These are phyloP conservation scores for Phalacrocorax brasilianus DNA, from an alignment of 2,113 vertebrate species.

Conservation along the genomic window DNA sequence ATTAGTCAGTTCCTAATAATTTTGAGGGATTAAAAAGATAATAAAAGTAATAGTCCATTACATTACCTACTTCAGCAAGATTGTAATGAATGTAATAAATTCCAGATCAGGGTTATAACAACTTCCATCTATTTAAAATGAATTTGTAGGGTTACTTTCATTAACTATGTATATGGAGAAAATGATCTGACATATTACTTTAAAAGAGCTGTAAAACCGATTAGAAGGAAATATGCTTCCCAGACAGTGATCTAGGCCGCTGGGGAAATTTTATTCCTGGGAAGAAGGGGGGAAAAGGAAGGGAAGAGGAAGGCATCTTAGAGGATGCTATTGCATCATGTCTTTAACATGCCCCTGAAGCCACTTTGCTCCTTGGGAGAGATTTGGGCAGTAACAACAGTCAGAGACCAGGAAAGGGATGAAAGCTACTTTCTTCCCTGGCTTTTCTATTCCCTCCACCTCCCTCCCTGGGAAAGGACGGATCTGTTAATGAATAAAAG, in stretches of 20 bases:
- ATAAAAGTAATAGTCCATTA: slow-evolving; percentile 90
- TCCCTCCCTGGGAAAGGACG: slow-evolving; percentile 28
- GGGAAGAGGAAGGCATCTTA: background rate
- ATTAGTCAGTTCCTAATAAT: slow-evolving; percentile 87
- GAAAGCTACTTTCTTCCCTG: background rate
- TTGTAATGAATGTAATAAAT: slow-evolving; percentile 88
- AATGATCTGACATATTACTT: slow-evolving; percentile 86
- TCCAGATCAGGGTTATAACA: slow-evolving; percentile 86
- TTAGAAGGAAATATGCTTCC: slow-evolving; percentile 83
- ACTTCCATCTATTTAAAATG: slow-evolving; percentile 89
- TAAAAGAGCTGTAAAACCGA: slow-evolving; percentile 85
- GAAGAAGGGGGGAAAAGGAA: background rate
- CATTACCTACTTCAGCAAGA: slow-evolving; percentile 89
- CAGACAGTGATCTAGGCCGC: slow-evolving; percentile 67
- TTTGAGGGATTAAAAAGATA: slow-evolving; percentile 88
- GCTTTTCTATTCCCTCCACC: background rate
- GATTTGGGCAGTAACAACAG: background rate
- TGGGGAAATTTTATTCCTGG: slow-evolving; percentile 53
- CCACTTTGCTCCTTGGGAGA: background rate
- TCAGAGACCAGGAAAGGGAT: background rate
- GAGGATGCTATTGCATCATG: background rate
- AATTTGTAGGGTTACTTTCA: slow-evolving; percentile 89
- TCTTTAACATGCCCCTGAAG: background rate
- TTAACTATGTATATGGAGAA: slow-evolving; percentile 86
- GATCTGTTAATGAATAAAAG: slow-evolving; percentile 67